phyloP scores from a whole-genome alignment of 2,888 invertebrate genomes.

The Ischnus inquisitorius region DNA sequence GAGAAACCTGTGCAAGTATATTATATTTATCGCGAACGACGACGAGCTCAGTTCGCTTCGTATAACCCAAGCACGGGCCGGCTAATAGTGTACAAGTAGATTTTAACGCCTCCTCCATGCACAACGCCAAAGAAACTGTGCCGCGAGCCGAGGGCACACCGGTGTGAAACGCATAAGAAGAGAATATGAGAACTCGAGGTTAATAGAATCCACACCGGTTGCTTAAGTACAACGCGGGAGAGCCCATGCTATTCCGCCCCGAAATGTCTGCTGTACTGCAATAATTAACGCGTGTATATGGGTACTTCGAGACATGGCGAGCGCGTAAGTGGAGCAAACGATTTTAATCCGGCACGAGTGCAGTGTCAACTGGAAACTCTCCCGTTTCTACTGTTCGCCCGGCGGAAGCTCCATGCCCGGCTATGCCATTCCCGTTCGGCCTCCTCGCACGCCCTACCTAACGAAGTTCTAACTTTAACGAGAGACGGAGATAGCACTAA shows the following conservation, averaged over 20 bases:
- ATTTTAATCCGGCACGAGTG: conserved; percentile 58
- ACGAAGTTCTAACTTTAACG: conserved; percentile 55
- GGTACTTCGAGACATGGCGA: conserved; percentile 39
- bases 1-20: not conserved
- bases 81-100: conserved; percentile 9
- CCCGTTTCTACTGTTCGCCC: conserved; percentile 34
- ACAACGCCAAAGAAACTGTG: not conserved
- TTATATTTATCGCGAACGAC: conserved; percentile 11
- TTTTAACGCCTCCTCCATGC: conserved; percentile 40
- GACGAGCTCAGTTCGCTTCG: conserved; percentile 13
- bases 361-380: conserved; percentile 59
- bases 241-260: conserved; percentile 28
- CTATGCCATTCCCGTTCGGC: conserved; percentile 6
- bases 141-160: not conserved
- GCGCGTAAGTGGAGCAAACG: conserved; percentile 56
- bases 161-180: not conserved
- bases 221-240: conserved; percentile 50
- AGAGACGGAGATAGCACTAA: not conserved
- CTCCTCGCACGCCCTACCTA: conserved; percentile 1
- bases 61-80: conserved; percentile 27
- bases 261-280: conserved; percentile 35
- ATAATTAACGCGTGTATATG: conserved; percentile 61
- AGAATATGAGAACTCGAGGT: conserved; percentile 29
- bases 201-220: conserved; percentile 45
- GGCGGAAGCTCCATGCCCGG: not conserved